Evolutionary conservation across 2,888 invertebrate species (phyloP).

Genomic region (Drosophila flavopinicola): DNA sequence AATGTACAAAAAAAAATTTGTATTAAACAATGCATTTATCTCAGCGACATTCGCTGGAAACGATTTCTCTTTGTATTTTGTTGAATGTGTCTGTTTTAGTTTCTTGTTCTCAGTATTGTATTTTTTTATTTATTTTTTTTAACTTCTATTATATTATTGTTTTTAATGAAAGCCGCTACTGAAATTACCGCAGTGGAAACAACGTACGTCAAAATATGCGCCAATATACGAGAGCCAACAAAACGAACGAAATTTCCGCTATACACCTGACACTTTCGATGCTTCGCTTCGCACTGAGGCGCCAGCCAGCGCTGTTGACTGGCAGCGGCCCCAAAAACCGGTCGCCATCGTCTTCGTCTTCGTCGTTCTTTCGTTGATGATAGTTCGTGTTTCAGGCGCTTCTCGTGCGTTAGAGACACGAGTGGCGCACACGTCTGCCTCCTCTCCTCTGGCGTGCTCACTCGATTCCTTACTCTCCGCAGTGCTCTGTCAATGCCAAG

Average conservation of each 20-base stretch:
- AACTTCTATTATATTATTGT: conserved; percentile 13
- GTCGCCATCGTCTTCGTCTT: conserved; percentile 44
- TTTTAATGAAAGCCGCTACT: conserved; percentile 37
- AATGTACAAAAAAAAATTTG: conserved; percentile 9
- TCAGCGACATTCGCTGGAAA: conserved; percentile 7
- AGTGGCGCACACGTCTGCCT: conserved; percentile 41
- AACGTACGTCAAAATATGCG: conserved; percentile 72
- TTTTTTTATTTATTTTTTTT: conserved; percentile 12
- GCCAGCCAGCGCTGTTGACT: conserved; percentile 36
- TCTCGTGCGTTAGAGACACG: conserved; percentile 36
- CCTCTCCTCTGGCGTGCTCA: not conserved
- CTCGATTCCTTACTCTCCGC: conserved; percentile 19
- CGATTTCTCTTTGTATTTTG: conserved; percentile 9
- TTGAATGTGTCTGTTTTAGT: conserved; percentile 7
- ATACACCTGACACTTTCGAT: conserved; percentile 55
- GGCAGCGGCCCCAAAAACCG: conserved; percentile 61
- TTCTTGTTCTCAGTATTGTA: no score
- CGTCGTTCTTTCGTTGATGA: conserved; percentile 18
- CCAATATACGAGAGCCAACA: conserved; percentile 45
- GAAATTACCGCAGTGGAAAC: conserved; percentile 33
- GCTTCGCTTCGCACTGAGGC: conserved; percentile 65
- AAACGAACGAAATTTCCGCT: conserved; percentile 29
- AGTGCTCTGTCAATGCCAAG: conserved; percentile 67
- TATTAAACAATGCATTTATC: conserved; percentile 10
- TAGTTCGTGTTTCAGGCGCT: conserved; percentile 20